A percentile compares a stretch with the other conserved stretches of the same genome.
Evolutionary conservation across 2,888 invertebrate genomes (phyloP).

Genomic region (Psylliodes chrysocephalus): DNA sequence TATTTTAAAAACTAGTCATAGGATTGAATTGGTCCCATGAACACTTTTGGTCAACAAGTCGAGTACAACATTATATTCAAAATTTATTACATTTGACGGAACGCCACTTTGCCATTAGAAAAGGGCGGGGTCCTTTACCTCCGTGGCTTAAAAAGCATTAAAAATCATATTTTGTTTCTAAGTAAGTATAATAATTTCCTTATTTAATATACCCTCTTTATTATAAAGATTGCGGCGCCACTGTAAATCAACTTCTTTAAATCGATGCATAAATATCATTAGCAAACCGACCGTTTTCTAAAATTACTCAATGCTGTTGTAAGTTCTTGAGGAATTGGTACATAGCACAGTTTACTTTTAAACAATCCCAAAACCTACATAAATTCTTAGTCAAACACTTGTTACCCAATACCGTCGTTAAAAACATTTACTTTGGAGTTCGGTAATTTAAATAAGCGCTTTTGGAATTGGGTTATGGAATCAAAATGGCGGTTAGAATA

Average conservation of each 20-base stretch:
- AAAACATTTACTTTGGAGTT: slow-evolving; percentile 33
- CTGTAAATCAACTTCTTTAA: slow-evolving; percentile 8
- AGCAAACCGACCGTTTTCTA: slow-evolving; percentile 46
- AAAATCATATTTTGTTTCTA: too few species aligned
- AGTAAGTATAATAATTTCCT: too few species aligned
- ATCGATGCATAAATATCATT: slow-evolving; percentile 39
- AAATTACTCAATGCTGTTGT: slow-evolving; percentile 48
- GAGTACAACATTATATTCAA: too few species aligned
- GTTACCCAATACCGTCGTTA: slow-evolving; percentile 34
- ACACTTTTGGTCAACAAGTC: too few species aligned
- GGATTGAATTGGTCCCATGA: too few species aligned
- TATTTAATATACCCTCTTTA: too few species aligned
- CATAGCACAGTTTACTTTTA: slow-evolving; percentile 45
- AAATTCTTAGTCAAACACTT: slow-evolving; percentile 45
- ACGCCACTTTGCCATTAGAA: too few species aligned
- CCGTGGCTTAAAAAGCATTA: too few species aligned
- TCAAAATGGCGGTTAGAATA: slow-evolving; percentile 1
- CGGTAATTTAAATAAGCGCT: slow-evolving; percentile 25
- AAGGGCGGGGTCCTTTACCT: too few species aligned
- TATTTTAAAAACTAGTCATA: too few species aligned
- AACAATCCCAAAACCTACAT: slow-evolving; percentile 47
- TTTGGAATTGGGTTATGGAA: slow-evolving; percentile 12
- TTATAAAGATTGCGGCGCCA: background rate
- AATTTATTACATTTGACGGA: too few species aligned
- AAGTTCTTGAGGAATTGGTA: slow-evolving; percentile 43